Evolutionary conservation across 2,888 invertebrate species (phyloP).

Genomic region (Xylota sylvarum): DNA sequence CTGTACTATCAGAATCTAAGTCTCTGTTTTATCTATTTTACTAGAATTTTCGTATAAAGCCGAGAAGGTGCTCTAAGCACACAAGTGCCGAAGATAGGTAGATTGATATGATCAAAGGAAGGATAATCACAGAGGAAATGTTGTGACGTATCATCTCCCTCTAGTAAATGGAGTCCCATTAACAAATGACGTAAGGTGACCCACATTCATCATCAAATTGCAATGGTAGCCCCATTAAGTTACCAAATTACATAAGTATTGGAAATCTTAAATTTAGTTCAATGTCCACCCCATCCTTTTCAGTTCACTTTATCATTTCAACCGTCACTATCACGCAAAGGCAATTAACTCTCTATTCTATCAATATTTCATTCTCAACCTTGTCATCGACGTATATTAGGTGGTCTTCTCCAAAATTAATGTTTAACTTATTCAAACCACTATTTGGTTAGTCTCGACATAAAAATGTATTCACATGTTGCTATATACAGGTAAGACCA

Average conservation of each 20-base stretch:
- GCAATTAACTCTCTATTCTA: background rate
- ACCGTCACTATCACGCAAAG: conserved; percentile 13
- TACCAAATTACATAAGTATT: background rate
- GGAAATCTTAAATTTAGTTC: background rate
- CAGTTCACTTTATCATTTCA: background rate
- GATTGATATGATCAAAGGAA: too few relatives aligned
- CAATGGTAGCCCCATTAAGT: background rate
- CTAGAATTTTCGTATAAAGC: too few relatives aligned
- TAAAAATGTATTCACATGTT: conserved; percentile 77
- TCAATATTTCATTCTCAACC: background rate
- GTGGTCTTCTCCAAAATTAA: background rate
- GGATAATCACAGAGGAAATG: too few relatives aligned
- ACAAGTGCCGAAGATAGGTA: too few relatives aligned
- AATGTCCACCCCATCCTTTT: background rate
- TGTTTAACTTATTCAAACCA: conserved; percentile 1
- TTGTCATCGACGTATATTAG: background rate
- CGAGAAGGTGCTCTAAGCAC: too few relatives aligned
- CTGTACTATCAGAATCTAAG: too few relatives aligned
- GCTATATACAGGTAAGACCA: conserved; percentile 78
- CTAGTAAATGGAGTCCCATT: too few relatives aligned
- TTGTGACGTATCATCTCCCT: too few relatives aligned
- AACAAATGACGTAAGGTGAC: too few relatives aligned
- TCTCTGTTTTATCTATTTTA: too few relatives aligned
- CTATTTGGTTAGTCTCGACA: background rate
- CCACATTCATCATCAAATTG: too few relatives aligned